Evolutionary conservation across 2,797 vertebrate genomes (phyloP), one percentile per base, ranked within the genome.

Genomic region (Huso huso): DNA sequence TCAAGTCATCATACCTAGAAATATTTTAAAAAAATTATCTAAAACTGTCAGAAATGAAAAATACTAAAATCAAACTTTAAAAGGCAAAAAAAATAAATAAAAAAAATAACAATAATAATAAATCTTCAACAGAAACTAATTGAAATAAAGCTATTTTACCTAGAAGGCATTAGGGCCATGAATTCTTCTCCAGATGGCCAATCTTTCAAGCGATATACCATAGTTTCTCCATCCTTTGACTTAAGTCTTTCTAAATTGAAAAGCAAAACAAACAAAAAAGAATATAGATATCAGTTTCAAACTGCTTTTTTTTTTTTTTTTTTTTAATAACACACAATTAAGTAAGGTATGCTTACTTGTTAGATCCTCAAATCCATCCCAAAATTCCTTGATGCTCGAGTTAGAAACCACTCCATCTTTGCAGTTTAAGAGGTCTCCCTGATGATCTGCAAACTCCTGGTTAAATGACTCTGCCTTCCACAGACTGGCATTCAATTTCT

Each of bases 291-390:
- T 5, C 37, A 37, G 37, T 37, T 37, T 37, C 37, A 37, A 37
- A 37, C 37, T 37, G 3, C 5, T 37, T 37, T 37, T 37, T 37
- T 37, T 37, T 37, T 37, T 37, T 37, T 37, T 37, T 37, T 37
- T 37, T 37, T 37, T 37, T 5, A 18, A 4, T 37, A 37, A 5
- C 37, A 37, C 37, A 49, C 9, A 63, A 63, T 62, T 64, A 8
- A 51, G 13, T 7, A 7, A 13, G 55, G 3, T 53, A 85, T 37
- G 37, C 95, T 69, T 89, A 98, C 96, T 99, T 59, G 94, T 94
- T 77, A 98, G 87, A 79, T 99, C 96, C 85, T 98, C 96, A 84
- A 99, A 99, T 79, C 97, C 97, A 68, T 99, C 96, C 97, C 97
- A 99, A 89, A 99, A 99, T 77, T 99, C 96, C 75, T 97, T 97